Percentiles rank a stretch among this genome's conserved stretches.
Evolutionary conservation across 2,888 invertebrate species (phyloP).

Genomic region (Cerastis rubricosa): DNA sequence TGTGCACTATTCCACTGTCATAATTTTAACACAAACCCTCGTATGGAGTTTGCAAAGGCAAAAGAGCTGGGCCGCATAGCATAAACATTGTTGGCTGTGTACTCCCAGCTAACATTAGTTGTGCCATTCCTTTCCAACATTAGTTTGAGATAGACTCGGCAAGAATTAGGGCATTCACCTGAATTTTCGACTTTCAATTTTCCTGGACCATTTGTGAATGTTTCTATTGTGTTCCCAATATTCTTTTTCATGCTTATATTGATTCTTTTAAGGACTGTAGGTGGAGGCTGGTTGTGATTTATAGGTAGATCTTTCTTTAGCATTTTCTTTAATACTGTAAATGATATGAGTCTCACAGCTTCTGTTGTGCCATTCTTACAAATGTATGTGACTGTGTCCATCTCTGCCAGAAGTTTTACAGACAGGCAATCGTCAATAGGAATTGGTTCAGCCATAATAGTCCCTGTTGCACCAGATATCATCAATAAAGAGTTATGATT

Average conservation of each 20-base stretch:
- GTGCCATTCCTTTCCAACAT: constrained; percentile 90
- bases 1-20: constrained; percentile 94
- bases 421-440: constrained; percentile 91
- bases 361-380: constrained; percentile 91
- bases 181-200: constrained; percentile 93
- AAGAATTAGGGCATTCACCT: constrained; percentile 93
- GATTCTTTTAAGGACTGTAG: constrained; percentile 85
- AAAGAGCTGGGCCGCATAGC: constrained; percentile 94
- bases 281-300: constrained; percentile 76
- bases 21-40: constrained; percentile 95
- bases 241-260: constrained; percentile 90
- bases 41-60: constrained; percentile 91
- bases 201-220: constrained; percentile 91
- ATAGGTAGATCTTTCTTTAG: constrained; percentile 78
- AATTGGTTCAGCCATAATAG: constrained; percentile 92
- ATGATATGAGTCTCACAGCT: constrained; percentile 85
- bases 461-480: constrained; percentile 93
- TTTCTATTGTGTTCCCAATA: constrained; percentile 90
- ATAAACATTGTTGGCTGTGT: constrained; percentile 92
- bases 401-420: constrained; percentile 90
- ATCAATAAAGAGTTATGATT: constrained; percentile 92
- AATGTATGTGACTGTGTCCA: constrained; percentile 89
- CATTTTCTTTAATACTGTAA: constrained; percentile 80
- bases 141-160: constrained; percentile 91
- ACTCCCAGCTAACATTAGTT: constrained; percentile 91